A percentile compares a stretch with the other conserved stretches of the same genome.
Conservation (phyloP, 2,888 invertebrate species). For the Drosophila nr. perissopoda region DNA sequence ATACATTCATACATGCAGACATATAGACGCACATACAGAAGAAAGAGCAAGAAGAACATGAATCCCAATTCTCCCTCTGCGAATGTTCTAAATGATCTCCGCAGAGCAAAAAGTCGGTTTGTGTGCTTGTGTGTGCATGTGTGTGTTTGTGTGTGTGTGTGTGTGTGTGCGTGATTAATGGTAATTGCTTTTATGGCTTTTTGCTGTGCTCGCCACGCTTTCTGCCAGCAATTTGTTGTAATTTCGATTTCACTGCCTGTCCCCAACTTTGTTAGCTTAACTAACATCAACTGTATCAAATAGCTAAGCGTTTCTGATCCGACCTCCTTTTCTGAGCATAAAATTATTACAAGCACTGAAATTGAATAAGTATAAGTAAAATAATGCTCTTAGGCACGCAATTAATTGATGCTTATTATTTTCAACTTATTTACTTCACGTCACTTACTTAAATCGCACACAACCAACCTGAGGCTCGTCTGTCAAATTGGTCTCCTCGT, state of each 20-base stretch:
- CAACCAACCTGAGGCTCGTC: not conserved
- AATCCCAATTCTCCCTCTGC: conserved; percentile 15
- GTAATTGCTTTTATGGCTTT: conserved; percentile 53
- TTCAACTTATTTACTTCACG: not conserved
- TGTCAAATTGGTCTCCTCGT: not conserved
- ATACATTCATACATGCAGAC: not conserved
- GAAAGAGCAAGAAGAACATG: conserved; percentile 13
- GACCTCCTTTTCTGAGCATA: conserved; percentile 2
- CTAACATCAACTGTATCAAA: conserved; percentile 10
- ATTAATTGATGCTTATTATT: conserved; percentile 7
- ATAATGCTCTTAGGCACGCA: not conserved
- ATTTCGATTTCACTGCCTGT: conserved; percentile 43
- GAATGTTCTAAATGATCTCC: conserved; percentile 24
- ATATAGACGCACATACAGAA: not conserved
- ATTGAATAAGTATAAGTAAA: conserved; percentile 3
- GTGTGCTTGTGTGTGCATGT: not conserved
- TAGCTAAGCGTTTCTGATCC: conserved; percentile 3
- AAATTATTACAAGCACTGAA: conserved; percentile 6
- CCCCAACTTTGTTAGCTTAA: conserved; percentile 13
- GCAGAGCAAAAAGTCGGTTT: conserved; percentile 2
- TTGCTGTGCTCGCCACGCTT: conserved; percentile 30
- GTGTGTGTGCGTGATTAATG: conserved; percentile 57
- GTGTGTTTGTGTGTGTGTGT: not conserved
- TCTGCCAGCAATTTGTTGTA: conserved; percentile 42
- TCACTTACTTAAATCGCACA: not conserved